Evolutionary conservation across 2,113 vertebrate species (phyloP), one percentile per base, ranked within the genome.

Genomic region (Nycticryphes semicollaris): DNA sequence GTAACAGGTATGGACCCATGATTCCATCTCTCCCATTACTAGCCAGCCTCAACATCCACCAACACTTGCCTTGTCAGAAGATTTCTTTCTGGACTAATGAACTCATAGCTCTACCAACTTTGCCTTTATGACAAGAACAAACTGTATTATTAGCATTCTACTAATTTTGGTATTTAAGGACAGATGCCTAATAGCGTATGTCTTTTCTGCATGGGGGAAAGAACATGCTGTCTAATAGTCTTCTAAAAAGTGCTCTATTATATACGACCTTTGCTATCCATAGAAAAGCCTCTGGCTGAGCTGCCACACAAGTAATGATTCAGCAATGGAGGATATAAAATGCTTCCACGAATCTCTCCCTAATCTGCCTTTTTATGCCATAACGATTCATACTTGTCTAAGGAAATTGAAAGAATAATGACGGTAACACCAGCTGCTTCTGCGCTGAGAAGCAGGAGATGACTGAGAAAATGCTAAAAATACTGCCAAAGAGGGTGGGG

Each of bases 391-490:
- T 73, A 85, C 80, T 79, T 54, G 75, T 66, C 77, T 73, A 69
- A 82, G 62, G 45, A 93, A 94, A 75, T 53, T 12, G 8, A 50
- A 90, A 54, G 12, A 89, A 70, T 27, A 74, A 75, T 23, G 48
- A 81, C 0, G 1, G 7, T 76, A 84, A 91, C n/a, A 72, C 62
- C 91, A 95, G 89, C 91, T 96, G 91, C 63, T 93, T 82, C 84
- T 93, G 72, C 56, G 48, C 84, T 57, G 69, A 82, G 50, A 83
- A 67, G 53, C 50, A 82, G 47, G 24, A 84, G 87, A 84, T 76
- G 57, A 94, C 19, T 73, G 81, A 75, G 73, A 93, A 89, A 91
- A 92, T 50, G 60, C 73, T 91, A 57, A 83, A 70, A 87, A 83
- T 35, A 39, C 25, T 91, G 86, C 63, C 77, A 89, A 39, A 59